A percentile compares a stretch with the other conserved stretches of the same genome.
These are phyloP conservation scores for Takifugu ocellatus DNA, from an alignment of 2,797 vertebrate species.

Conservation along the genomic window DNA sequence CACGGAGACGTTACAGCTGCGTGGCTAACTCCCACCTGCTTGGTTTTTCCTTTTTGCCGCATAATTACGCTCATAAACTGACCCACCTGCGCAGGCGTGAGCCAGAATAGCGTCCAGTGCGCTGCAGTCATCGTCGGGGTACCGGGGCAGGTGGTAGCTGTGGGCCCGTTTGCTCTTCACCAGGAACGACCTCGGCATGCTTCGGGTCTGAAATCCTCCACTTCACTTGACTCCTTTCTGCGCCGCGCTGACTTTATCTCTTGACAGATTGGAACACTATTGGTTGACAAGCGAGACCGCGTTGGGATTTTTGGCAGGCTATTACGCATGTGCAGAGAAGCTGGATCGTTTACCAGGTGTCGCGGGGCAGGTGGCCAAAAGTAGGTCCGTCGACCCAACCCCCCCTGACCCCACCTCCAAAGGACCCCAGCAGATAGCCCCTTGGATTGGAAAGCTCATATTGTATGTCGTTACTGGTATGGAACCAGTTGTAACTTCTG, in stretches of 20 bases:
- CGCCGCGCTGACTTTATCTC: constrained; percentile 72
- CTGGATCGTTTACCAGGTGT: constrained; percentile 84
- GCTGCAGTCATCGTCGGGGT: constrained; percentile 79
- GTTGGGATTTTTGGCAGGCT: constrained; percentile 61
- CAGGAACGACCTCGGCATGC: constrained; percentile 95
- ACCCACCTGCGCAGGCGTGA: constrained; percentile 85
- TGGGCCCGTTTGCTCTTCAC: constrained; percentile 98
- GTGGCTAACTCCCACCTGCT: neutral
- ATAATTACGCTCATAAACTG: constrained; percentile 44
- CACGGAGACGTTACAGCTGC: neutral
- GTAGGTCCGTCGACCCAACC: constrained; percentile 5
- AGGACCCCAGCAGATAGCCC: constrained; percentile 13
- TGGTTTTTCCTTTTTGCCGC: neutral
- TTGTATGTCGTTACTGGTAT: constrained; percentile 5
- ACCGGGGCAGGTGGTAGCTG: constrained; percentile 93
- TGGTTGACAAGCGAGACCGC: constrained; percentile 60
- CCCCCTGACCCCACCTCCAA: neutral
- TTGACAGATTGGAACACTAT: constrained; percentile 68
- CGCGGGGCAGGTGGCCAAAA: constrained; percentile 51
- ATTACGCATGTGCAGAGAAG: constrained; percentile 76
- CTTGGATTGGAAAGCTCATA: constrained; percentile 19
- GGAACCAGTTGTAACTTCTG: neutral
- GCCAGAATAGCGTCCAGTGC: constrained; percentile 78
- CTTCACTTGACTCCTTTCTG: constrained; percentile 32
- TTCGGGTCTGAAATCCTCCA: constrained; percentile 36